Percentiles rank a stretch among this genome's conserved stretches.
Conservation (phyloP, 2,888 invertebrate genomes). For the Tetheella fluctuosa region DNA sequence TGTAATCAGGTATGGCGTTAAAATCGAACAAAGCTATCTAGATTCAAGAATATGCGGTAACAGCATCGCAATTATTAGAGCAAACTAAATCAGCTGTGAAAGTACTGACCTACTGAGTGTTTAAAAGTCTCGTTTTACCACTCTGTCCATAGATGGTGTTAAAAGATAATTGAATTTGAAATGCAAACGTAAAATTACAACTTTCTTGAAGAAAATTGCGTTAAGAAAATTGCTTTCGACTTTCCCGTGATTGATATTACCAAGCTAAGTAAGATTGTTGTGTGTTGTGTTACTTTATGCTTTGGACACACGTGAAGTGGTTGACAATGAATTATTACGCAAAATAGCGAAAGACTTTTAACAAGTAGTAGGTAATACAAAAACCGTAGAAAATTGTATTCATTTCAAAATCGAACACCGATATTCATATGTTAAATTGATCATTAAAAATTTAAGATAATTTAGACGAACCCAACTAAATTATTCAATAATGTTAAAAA, state of each 20-base stretch:
- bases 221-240: constrained; percentile 46
- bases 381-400: too few relatives aligned
- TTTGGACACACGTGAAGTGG: background rate
- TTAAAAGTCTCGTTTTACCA: constrained; percentile 16
- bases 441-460: too few relatives aligned
- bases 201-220: constrained; percentile 43
- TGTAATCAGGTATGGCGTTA: constrained; percentile 10
- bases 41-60: constrained; percentile 46
- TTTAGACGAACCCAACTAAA: too few relatives aligned
- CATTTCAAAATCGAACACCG: too few relatives aligned
- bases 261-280: constrained; percentile 22
- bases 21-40: constrained; percentile 50
- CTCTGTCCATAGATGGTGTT: constrained; percentile 11
- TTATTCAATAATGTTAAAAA: too few relatives aligned
- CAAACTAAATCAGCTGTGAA: constrained; percentile 54
- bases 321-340: background rate
- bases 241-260: constrained; percentile 52
- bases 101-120: constrained; percentile 41
- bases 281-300: constrained; percentile 3
- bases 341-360: background rate
- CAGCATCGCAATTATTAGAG: constrained; percentile 47
- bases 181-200: constrained; percentile 19
- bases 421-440: too few relatives aligned
- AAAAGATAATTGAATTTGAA: constrained; percentile 18
- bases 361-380: background rate